Conservation (phyloP, 2,797 vertebrate species). For the Glossophaga mutica region DNA sequence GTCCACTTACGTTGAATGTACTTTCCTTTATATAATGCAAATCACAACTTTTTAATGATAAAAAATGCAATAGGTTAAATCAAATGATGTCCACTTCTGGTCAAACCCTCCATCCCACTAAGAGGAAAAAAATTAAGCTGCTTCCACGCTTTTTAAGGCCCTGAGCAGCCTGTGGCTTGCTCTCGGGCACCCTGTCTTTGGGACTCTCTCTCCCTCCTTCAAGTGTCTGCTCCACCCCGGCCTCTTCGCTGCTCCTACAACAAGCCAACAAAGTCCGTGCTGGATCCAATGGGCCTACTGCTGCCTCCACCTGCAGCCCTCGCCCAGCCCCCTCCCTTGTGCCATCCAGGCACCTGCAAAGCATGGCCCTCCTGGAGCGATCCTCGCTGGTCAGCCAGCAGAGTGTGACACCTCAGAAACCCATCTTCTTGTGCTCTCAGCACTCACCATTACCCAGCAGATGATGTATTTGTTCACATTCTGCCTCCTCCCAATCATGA, state of each 20-base stretch:
- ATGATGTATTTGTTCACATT: not conserved
- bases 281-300: not conserved
- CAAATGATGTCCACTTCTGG: not conserved
- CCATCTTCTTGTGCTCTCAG: not conserved
- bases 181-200: not conserved
- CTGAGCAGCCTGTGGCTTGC: not conserved
- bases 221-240: not conserved
- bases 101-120: not conserved
- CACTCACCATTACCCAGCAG: not conserved
- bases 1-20: not conserved
- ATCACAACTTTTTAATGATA: not conserved
- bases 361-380: not conserved
- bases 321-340: not conserved
- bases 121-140: not conserved
- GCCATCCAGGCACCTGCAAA: not conserved
- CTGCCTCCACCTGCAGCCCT: not conserved
- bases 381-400: accelerated
- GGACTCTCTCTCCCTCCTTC: not conserved
- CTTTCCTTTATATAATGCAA: not conserved
- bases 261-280: not conserved
- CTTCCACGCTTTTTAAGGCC: not conserved
- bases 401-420: not conserved
- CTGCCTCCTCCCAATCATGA: not conserved
- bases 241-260: not conserved
- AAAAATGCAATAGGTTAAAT: not conserved